Conservation (phyloP, 2,113 vertebrate species). For the Callionymus lyra region DNA sequence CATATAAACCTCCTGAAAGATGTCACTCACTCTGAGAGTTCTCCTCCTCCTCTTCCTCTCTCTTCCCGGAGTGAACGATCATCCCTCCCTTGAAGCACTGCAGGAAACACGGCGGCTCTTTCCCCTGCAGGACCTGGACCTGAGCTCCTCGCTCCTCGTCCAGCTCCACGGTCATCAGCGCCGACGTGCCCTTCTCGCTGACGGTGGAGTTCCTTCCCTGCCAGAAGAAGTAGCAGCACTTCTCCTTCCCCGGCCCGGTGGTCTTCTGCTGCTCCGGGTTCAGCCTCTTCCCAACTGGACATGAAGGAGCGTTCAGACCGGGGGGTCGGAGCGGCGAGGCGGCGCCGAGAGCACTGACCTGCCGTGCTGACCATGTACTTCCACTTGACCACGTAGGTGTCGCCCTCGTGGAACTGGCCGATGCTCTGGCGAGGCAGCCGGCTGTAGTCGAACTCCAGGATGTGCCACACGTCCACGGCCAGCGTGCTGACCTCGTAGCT, state of each 20-base stretch:
- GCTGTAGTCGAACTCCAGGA: slow-evolving; percentile 90
- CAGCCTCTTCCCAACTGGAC: slow-evolving; percentile 80
- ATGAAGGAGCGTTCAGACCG: too few species aligned
- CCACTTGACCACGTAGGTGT: slow-evolving; percentile 91
- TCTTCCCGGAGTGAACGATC: slow-evolving; percentile 84
- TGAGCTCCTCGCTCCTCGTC: slow-evolving; percentile 88
- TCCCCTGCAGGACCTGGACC: slow-evolving; percentile 88
- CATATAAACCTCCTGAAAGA: too few species aligned
- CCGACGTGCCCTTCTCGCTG: slow-evolving; percentile 87
- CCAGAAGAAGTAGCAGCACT: slow-evolving; percentile 93
- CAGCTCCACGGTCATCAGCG: slow-evolving; percentile 87
- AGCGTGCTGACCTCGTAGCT: slow-evolving; percentile 74
- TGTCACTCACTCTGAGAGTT: slow-evolving; percentile 75
- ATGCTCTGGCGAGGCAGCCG: slow-evolving; percentile 85
- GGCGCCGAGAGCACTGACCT: slow-evolving; percentile 64
- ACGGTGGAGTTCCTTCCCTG: slow-evolving; percentile 84
- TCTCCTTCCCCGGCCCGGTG: slow-evolving; percentile 73
- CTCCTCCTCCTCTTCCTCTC: slow-evolving; percentile 91
- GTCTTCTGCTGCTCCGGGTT: slow-evolving; percentile 64
- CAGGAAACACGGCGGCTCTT: slow-evolving; percentile 87
- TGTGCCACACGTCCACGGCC: slow-evolving; percentile 87
- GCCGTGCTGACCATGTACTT: slow-evolving; percentile 85
- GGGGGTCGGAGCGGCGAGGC: too few species aligned
- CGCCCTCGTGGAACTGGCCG: slow-evolving; percentile 90
- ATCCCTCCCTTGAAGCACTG: slow-evolving; percentile 91